Evolutionary conservation across 2,888 invertebrate genomes (phyloP), one percentile per base, ranked within the genome.

Genomic region (Chaetoderma sp.): DNA sequence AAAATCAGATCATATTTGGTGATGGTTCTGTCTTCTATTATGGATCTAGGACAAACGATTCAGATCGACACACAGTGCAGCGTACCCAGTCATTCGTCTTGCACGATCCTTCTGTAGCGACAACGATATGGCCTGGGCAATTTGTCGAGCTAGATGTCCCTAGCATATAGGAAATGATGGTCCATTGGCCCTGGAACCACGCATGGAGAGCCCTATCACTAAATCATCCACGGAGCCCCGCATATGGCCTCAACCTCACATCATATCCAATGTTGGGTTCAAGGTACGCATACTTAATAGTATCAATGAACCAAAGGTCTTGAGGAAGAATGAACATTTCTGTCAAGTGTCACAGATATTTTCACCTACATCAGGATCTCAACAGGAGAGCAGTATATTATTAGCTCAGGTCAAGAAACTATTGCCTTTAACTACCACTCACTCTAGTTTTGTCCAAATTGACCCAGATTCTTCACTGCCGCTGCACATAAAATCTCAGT

Each of bases 41-140:
- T n/a, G 36, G 23, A 4, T 8, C 16, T 6, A 23, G 6, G 52
- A 28, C 28, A 10, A 33, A 18, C 13, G 5, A 21, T 8, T 21
- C 42, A 21, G n/a, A 49, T 13, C 4, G 0, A 18, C 60, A 61
- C 44, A 18, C 49, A 21, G 47, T 67, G 10, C 45, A 64, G 8
- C 60, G 63, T 5, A 52, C 71, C 4, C 58, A 65, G n/a, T n/a
- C n/a, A n/a, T n/a, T n/a, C n/a, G n/a, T n/a, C n/a, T n/a, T n/a
- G n/a, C n/a, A n/a, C n/a, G n/a, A n/a, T n/a, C n/a, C n/a, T n/a
- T n/a, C n/a, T n/a, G 5, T 59, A 8, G 47, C 66, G n/a, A 56
- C 62, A 1, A 50, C 62, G 1, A 36, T 68, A 4, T 70, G 65
- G 67, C 72, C 72, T 21, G 70, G 74, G 0, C 36, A 62, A 4